Conservation (phyloP, 2,797 vertebrate species). For the Falco biarmicus region DNA sequence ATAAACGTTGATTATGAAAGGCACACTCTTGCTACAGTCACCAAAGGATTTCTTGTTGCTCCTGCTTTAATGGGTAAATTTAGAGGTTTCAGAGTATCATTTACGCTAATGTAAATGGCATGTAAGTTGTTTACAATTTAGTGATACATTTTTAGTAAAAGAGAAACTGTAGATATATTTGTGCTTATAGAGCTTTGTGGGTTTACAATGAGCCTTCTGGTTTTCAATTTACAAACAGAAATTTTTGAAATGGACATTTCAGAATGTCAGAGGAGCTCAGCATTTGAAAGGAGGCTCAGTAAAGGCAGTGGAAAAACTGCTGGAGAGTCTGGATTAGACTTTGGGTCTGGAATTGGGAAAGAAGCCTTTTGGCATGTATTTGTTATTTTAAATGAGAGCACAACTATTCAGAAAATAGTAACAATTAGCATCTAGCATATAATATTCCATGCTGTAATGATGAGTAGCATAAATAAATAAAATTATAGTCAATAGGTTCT, state of each 20-base stretch:
- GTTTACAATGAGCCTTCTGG: not conserved
- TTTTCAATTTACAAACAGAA: slow-evolving; percentile 9
- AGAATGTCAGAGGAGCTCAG: not conserved
- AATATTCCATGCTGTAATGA: not conserved
- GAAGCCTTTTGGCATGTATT: not conserved
- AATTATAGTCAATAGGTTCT: not conserved
- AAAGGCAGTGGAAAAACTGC: not conserved
- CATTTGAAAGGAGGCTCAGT: not conserved
- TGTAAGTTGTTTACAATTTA: not conserved
- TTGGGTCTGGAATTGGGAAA: not conserved
- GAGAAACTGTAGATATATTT: not conserved
- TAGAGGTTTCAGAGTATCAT: not conserved
- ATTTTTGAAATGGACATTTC: slow-evolving; percentile 18
- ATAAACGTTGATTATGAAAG: not conserved
- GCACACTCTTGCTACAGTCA: not conserved
- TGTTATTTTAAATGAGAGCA: not conserved
- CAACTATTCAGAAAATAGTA: not conserved
- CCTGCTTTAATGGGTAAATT: not conserved
- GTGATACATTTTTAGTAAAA: not conserved
- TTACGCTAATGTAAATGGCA: not conserved
- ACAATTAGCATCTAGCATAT: not conserved
- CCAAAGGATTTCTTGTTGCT: not conserved
- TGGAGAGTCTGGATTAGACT: not conserved
- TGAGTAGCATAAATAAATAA: not conserved
- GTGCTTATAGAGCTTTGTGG: not conserved